Evolutionary conservation across 2,797 vertebrate genomes (phyloP), one percentile per base, ranked within the genome.

Genomic region (Neoniphon sammara): DNA sequence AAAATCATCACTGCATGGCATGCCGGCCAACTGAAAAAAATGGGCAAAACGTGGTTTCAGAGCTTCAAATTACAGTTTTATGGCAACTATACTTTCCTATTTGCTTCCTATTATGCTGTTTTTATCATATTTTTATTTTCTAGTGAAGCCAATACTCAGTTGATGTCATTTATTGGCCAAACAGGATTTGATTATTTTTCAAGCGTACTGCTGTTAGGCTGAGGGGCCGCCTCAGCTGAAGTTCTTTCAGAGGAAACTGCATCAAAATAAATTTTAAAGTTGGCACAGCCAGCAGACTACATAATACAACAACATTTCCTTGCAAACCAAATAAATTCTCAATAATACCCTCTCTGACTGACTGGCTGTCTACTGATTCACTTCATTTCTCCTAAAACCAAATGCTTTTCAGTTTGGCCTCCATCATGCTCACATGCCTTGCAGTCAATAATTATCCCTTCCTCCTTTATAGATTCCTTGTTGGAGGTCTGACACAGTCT

Each of bases 351-450:
- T 15, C 36, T 10, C 59, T 36, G 54, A 54, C 25, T 27, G 31
- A 34, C 1, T 54, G 39, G 12, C 12, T 11, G 34, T 7, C 34
- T 71, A n/a, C 61, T 10, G 14, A 27, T 27, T 27, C 4, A 27
- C 4, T 27, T 27, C 25, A 2, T 27, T 27, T 27, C 25, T 27
- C 25, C 25, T 27, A 2, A 27, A 27, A 27, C 10, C 10, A 4
- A 2, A 20, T 42, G 36, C 4, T 20, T 58, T 36, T 36, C 25
- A 7, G 54, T 55, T 25, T 27, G 53, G 20, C 30, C 21, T 1
- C 17, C 63, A 34, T 31, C 8, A 63, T 12, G 73, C 42, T 44
- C 23, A 66, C 59, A 72, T 39, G 49, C 39, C 66, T 49, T 18
- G 53, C 56, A 81, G 66, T 18, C 2, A 52, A 3, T 56, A 3